A percentile compares a stretch with the other conserved stretches of the same genome.
phyloP scores from a whole-genome alignment of 2,113 vertebrate genomes.

The Oostethus manadensis region DNA sequence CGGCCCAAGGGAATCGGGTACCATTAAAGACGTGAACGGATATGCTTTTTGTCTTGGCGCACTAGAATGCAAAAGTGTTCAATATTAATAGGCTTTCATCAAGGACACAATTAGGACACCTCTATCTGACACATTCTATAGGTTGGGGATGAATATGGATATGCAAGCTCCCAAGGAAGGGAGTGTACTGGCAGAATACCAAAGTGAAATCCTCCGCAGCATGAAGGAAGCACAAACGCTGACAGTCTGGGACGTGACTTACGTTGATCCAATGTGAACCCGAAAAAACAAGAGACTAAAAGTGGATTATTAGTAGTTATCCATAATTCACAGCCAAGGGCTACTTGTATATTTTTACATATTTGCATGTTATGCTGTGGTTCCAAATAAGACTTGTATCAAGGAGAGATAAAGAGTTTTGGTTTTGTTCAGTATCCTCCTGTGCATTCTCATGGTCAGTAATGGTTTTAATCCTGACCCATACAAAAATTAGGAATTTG shows the following conservation, averaged over 20 bases:
- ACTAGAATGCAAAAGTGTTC: slow-evolving; percentile 67
- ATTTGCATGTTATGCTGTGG: slow-evolving; percentile 50
- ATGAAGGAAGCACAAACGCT: slow-evolving; percentile 42
- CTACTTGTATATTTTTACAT: slow-evolving; percentile 60
- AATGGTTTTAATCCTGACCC: too few species aligned
- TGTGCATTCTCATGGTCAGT: too few species aligned
- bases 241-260: slow-evolving; percentile 50
- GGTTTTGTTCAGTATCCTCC: too few species aligned
- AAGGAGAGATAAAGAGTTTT: too few species aligned
- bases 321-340: slow-evolving; percentile 64
- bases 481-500: too few species aligned
- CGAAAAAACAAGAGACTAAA: slow-evolving; percentile 49
- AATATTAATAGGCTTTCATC: slow-evolving; percentile 80
- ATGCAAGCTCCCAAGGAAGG: slow-evolving; percentile 61
- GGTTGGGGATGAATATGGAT: slow-evolving; percentile 72
- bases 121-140: slow-evolving; percentile 74
- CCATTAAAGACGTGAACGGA: slow-evolving; percentile 76
- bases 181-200: slow-evolving; percentile 61
- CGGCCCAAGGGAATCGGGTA: slow-evolving; percentile 75
- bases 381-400: not conserved
- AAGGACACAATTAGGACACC: slow-evolving; percentile 81
- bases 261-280: slow-evolving; percentile 64
- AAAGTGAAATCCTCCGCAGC: slow-evolving; percentile 57
- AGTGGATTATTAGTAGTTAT: slow-evolving; percentile 49
- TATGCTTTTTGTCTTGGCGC: slow-evolving; percentile 68